A percentile compares a stretch with the other conserved stretches of the same genome.
Evolutionary conservation across 2,113 vertebrate species (phyloP).

Genomic region (Nycticryphes semicollaris): DNA sequence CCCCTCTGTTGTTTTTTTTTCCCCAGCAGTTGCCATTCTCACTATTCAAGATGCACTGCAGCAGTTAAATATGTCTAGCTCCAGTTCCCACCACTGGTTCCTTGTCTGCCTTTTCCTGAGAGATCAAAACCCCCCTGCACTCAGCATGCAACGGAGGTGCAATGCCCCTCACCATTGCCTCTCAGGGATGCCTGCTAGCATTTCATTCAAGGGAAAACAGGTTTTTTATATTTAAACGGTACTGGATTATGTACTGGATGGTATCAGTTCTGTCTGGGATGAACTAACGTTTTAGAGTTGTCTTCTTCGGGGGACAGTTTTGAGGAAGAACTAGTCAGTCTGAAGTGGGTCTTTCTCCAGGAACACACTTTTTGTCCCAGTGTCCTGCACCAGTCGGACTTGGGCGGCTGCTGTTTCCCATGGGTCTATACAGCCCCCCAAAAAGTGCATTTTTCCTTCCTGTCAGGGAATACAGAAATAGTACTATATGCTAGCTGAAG

Average conservation of each 20-base stretch:
- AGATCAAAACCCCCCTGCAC: neutral
- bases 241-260: neutral
- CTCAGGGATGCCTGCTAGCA: neutral
- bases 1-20: neutral
- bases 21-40: neutral
- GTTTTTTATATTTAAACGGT: neutral
- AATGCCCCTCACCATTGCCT: neutral
- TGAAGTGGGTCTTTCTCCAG: neutral
- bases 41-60: neutral
- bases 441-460: neutral
- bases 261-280: neutral
- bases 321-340: neutral
- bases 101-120: neutral
- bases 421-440: neutral
- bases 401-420: neutral
- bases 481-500: neutral
- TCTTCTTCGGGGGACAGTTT: neutral
- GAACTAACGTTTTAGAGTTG: neutral
- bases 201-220: neutral
- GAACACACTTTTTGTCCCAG: neutral
- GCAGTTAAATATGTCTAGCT: neutral
- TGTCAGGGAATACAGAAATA: neutral
- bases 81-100: neutral
- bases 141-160: neutral
- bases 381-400: fast-evolving